phyloP scores from a whole-genome alignment of 2,888 invertebrate genomes.

The Serrognathus titanus region DNA sequence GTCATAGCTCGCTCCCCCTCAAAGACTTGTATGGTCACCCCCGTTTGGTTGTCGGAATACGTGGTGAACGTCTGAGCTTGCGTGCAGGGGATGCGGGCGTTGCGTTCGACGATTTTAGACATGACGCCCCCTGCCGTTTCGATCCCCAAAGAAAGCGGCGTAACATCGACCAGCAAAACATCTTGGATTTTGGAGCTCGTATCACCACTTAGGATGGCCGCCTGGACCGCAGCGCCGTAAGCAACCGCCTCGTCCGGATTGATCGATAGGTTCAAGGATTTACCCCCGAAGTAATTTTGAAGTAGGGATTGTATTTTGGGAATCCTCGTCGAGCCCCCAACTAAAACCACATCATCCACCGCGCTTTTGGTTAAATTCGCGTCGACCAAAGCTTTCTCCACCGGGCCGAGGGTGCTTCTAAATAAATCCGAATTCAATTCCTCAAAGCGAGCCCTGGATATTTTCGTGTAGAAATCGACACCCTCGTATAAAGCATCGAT shows the following conservation, averaged over 20 bases:
- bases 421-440: constrained; percentile 72
- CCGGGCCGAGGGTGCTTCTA: constrained; percentile 69
- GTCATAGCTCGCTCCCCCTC: constrained; percentile 59
- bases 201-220: constrained; percentile 67
- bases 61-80: constrained; percentile 74
- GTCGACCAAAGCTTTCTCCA: constrained; percentile 74
- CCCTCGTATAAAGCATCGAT: constrained; percentile 53
- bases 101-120: constrained; percentile 69
- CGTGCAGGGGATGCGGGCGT: constrained; percentile 68
- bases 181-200: constrained; percentile 58
- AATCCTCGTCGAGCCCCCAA: constrained; percentile 78
- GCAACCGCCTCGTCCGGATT: constrained; percentile 82
- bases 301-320: constrained; percentile 74
- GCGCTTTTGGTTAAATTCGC: constrained; percentile 72
- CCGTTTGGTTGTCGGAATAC: constrained; percentile 77
- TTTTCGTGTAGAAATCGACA: constrained; percentile 61
- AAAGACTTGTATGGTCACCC: constrained; percentile 69
- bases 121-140: constrained; percentile 56
- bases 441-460: constrained; percentile 75
- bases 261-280: constrained; percentile 68
- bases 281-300: constrained; percentile 73
- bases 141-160: constrained; percentile 51
- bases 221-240: constrained; percentile 73
- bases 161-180: constrained; percentile 58
- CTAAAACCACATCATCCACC: constrained; percentile 77